These are phyloP conservation scores for Myopa tessellatipennis DNA, from an alignment of 2,888 invertebrate species.

Conservation along the genomic window DNA sequence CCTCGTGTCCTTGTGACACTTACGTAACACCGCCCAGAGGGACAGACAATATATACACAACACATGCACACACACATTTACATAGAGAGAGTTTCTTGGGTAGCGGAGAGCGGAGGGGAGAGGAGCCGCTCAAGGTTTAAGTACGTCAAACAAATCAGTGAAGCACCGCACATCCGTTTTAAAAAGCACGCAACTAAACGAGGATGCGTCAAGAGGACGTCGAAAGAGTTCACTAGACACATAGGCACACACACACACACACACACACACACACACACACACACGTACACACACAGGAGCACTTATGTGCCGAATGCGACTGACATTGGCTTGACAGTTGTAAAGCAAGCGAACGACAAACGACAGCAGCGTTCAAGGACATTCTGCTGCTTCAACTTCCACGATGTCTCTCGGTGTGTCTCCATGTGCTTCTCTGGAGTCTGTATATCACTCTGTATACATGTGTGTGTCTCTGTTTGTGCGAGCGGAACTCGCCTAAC, in stretches of 20 bases:
- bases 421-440: too few species aligned
- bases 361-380: slow-evolving; percentile 17
- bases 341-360: background rate
- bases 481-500: slow-evolving; percentile 40
- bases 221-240: background rate
- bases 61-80: background rate
- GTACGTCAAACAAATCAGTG: slow-evolving; percentile 46
- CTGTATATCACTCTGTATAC: background rate
- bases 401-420: background rate
- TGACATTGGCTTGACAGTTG: slow-evolving; percentile 23
- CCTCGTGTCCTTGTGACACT: background rate
- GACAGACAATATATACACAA: background rate
- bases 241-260: background rate
- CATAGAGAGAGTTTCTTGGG: background rate
- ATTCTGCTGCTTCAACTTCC: background rate
- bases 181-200: slow-evolving; percentile 43
- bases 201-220: slow-evolving; percentile 19
- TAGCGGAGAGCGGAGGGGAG: background rate
- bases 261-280: slow-evolving; percentile 9
- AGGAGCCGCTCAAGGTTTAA: slow-evolving; percentile 8
- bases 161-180: slow-evolving; percentile 46
- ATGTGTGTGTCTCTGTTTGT: background rate
- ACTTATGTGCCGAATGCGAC: background rate
- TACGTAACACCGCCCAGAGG: slow-evolving; percentile 9
- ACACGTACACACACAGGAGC: slow-evolving; percentile 6